Base-by-base conservation (phyloP, 2,113 vertebrate species). In the Entelurus aequoreus region DNA sequence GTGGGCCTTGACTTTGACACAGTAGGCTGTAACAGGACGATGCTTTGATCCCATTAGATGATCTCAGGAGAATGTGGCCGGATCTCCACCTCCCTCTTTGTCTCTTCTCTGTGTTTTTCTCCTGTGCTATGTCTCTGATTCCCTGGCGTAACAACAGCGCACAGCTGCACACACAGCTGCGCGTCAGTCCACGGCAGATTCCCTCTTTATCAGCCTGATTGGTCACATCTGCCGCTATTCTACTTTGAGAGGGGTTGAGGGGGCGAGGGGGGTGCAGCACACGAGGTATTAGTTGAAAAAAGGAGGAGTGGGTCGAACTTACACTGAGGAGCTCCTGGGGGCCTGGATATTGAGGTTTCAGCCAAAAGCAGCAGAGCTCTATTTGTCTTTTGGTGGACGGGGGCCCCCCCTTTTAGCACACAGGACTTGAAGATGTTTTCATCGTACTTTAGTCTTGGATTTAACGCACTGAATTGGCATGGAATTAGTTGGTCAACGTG, bases 91-190 rank as follows among this genome's bases (percentile, higher is more conserved):
- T 58, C 0, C 21, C 51, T 48, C n/a, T 38, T 16, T 19, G 21
- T 62, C 51, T 60, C 10, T 35, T 50, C 16, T 42, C 42, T 19
- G 6, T 6, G 1, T 48, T 10, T 38, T 1, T 56, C 51, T 19
- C 37, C 37, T 53, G 10, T 47, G 19, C 62, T 59, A 35, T 59
- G 48, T 51, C 19, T 60, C 53, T 60, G 12, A n/a, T 38, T 57
- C 63, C 40, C 60, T 65, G 64, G 60, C 65, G 57, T 72, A 72
- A 83, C 72, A 73, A 54, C 63, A 42, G 8, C 11, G 65, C 81
- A 83, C 84, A 89, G 87, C 87, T 90, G 88, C 76, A 68, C 54
- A 66, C 68, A 72, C 86, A 89, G 86, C 89, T 90, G 88, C 75
- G 67, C 9, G 46, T 55, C 67, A 49, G 46, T 68, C 83, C 67